A percentile compares a stretch with the other conserved stretches of the same genome.
These are phyloP conservation scores for Sinonovacula constricta DNA, from an alignment of 1,140 invertebrate genomes.

Conservation along the genomic window DNA sequence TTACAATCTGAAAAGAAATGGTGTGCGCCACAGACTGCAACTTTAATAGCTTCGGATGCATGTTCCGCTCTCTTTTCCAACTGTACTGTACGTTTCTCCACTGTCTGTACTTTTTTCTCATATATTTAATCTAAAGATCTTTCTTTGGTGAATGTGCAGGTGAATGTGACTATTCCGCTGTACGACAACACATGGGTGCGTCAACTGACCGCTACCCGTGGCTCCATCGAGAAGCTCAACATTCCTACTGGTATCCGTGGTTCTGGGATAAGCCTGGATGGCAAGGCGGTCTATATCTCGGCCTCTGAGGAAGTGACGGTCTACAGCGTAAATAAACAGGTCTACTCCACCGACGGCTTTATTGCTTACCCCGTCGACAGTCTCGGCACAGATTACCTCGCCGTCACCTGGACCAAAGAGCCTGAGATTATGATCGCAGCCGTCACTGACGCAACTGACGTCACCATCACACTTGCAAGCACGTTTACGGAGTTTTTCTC, in stretches of 20 bases:
- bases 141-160: not conserved
- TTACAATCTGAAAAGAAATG: too few species aligned
- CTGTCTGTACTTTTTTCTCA: too few species aligned
- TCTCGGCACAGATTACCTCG: constrained; percentile 57
- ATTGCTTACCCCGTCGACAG: constrained; percentile 59
- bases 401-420: constrained; percentile 33
- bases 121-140: too few species aligned
- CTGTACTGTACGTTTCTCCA: too few species aligned
- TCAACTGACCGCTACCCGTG: constrained; percentile 4
- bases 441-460: constrained; percentile 33
- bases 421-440: constrained; percentile 36
- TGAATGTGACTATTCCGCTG: constrained; percentile 45
- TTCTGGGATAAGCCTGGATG: not conserved
- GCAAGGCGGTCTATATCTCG: constrained; percentile 33
- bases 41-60: too few species aligned
- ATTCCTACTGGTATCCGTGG: constrained; percentile 19
- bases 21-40: too few species aligned
- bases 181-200: constrained; percentile 1
- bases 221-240: constrained; percentile 6
- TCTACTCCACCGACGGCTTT: constrained; percentile 60
- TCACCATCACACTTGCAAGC: constrained; percentile 34
- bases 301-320: constrained; percentile 52
- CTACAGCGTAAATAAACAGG: constrained; percentile 56
- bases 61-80: too few species aligned
- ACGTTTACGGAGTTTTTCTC: not conserved